Percentiles rank a stretch among this genome's conserved stretches.
phyloP scores from a whole-genome alignment of 1,140 invertebrate species.

The Leptopilina clavipes region DNA sequence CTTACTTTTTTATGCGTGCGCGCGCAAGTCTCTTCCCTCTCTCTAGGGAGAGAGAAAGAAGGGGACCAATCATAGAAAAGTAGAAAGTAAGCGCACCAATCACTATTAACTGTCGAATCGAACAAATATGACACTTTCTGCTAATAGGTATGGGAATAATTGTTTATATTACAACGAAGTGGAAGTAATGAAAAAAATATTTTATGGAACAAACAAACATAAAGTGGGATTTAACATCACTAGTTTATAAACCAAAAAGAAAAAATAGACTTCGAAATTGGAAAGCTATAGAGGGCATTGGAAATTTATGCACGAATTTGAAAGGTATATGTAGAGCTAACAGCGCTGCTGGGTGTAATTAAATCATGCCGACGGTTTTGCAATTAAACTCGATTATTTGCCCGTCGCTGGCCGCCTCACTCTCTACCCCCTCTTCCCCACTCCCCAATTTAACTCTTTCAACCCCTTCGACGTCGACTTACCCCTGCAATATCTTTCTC shows the following conservation, averaged over 20 bases:
- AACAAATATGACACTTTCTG: no score
- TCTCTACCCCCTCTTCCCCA: no score
- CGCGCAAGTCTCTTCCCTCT: no score
- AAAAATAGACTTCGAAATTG: constrained; percentile 13
- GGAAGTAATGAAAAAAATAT: constrained; percentile 54
- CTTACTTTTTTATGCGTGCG: no score
- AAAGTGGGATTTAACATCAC: constrained; percentile 41
- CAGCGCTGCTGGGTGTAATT: constrained; percentile 70
- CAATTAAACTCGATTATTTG: constrained; percentile 77
- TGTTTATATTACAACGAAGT: no score
- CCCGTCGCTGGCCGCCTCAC: constrained; percentile 69
- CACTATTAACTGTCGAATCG: no score
- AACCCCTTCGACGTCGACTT: constrained; percentile 56
- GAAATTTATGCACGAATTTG: constrained; percentile 49
- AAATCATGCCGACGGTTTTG: constrained; percentile 76
- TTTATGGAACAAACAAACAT: constrained; percentile 57
- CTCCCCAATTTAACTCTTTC: constrained; percentile 73
- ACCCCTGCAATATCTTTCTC: constrained; percentile 66
- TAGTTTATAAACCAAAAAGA: background rate
- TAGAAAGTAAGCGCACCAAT: no score
- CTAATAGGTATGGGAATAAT: no score
- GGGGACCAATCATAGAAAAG: no score
- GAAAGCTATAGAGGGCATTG: constrained; percentile 45
- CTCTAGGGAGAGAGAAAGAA: no score
- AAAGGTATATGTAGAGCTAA: constrained; percentile 54